These are phyloP conservation scores for Oostethus manadensis DNA, from an alignment of 2,113 vertebrate species.

Conservation along the genomic window DNA sequence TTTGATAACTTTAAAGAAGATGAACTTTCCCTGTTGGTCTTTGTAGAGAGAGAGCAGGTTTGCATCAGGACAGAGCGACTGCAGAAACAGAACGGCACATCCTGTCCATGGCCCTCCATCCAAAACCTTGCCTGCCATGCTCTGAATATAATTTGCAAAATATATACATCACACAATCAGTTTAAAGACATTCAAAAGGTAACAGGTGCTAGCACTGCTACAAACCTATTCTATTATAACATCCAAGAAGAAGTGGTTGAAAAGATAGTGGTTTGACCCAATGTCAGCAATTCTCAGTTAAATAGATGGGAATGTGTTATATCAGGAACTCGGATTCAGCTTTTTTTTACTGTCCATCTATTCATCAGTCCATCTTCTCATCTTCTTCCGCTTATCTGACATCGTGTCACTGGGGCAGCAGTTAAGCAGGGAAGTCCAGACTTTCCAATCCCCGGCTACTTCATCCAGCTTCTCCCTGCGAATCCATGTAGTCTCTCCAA, in stretches of 20 bases:
- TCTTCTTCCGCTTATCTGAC: no score
- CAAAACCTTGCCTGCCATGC: slow-evolving; percentile 67
- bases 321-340: no score
- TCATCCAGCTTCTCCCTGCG: no score
- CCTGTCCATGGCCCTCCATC: slow-evolving; percentile 75
- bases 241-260: not conserved
- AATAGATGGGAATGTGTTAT: no score
- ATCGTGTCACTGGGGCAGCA: no score
- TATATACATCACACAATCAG: not conserved
- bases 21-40: slow-evolving; percentile 74
- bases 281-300: not conserved
- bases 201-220: not conserved
- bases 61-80: slow-evolving; percentile 68
- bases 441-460: no score
- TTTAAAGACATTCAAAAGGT: not conserved
- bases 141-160: slow-evolving; percentile 50
- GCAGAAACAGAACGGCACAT: slow-evolving; percentile 86
- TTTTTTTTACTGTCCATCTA: no score
- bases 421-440: no score
- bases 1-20: slow-evolving; percentile 82
- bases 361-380: no score
- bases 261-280: not conserved
- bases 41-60: slow-evolving; percentile 78
- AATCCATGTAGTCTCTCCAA: no score
- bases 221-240: not conserved